phyloP scores from a whole-genome alignment of 2,888 invertebrate genomes.

The Dasysyrphus tricinctus region DNA sequence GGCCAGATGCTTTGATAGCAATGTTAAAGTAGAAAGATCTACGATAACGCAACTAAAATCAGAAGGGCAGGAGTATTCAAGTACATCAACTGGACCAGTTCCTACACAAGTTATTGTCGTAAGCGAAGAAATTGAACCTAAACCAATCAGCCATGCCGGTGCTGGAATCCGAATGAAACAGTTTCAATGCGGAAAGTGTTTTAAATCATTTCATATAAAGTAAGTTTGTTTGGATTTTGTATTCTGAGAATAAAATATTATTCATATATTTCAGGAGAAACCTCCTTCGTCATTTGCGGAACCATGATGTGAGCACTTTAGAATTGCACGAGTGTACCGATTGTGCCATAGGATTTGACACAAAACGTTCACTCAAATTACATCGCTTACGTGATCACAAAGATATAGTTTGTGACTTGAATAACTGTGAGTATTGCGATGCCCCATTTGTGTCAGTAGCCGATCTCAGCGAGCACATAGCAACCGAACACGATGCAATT shows the following conservation, averaged over 20 bases:
- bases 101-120: background rate
- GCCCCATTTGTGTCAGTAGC: slow-evolving; percentile 75
- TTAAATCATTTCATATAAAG: slow-evolving; percentile 80
- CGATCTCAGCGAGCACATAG: slow-evolving; percentile 77
- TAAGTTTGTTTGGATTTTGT: slow-evolving; percentile 65
- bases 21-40: slow-evolving; percentile 29
- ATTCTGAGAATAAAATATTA: background rate
- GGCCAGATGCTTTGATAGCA: background rate
- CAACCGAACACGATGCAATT: slow-evolving; percentile 75
- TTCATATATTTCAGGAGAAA: slow-evolving; percentile 73
- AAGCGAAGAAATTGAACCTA: slow-evolving; percentile 1
- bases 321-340: slow-evolving; percentile 76
- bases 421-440: slow-evolving; percentile 77
- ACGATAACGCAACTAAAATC: background rate
- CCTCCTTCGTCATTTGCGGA: slow-evolving; percentile 76
- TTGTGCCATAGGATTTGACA: slow-evolving; percentile 77
- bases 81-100: background rate
- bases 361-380: slow-evolving; percentile 76
- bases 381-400: slow-evolving; percentile 77
- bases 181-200: slow-evolving; percentile 80
- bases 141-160: slow-evolving; percentile 69
- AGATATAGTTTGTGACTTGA: slow-evolving; percentile 76
- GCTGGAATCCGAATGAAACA: slow-evolving; percentile 77
- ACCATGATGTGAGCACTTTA: slow-evolving; percentile 73
- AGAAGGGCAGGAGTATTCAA: background rate